These are phyloP conservation scores for Tenrec ecaudatus DNA, from an alignment of 2,113 vertebrate genomes.

Conservation along the genomic window DNA sequence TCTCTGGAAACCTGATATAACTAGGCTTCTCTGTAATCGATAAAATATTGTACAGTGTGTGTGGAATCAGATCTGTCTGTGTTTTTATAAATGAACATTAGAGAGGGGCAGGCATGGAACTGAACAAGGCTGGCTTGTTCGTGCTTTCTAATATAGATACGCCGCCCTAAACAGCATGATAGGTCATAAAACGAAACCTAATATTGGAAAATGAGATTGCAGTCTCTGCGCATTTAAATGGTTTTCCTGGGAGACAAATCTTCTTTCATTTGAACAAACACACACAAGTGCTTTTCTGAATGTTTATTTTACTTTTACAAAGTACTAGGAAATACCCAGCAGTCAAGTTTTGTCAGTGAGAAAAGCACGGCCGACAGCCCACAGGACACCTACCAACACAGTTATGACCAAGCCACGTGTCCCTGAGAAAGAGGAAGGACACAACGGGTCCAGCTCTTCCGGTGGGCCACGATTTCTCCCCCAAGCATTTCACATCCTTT, in stretches of 20 bases:
- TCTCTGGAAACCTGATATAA: slow-evolving; percentile 78
- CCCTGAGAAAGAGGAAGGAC: not conserved
- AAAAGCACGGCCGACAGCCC: not conserved
- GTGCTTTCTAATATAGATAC: slow-evolving; percentile 78
- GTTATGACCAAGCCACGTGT: not conserved
- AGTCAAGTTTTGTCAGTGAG: not conserved
- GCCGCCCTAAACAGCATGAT: slow-evolving; percentile 75
- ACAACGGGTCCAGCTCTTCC: not conserved
- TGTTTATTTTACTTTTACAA: slow-evolving; percentile 5
- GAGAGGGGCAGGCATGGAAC: slow-evolving; percentile 54
- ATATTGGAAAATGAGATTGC: slow-evolving; percentile 75
- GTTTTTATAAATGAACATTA: slow-evolving; percentile 81
- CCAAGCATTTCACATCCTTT: not conserved
- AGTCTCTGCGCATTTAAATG: slow-evolving; percentile 58
- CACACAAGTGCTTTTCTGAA: slow-evolving; percentile 53
- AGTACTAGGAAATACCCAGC: slow-evolving; percentile 45
- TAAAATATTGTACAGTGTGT: slow-evolving; percentile 79
- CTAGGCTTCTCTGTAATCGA: slow-evolving; percentile 75
- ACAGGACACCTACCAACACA: not conserved
- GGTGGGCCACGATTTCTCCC: not conserved
- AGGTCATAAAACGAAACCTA: slow-evolving; percentile 77
- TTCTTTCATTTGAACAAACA: slow-evolving; percentile 77
- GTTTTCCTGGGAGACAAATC: slow-evolving; percentile 83
- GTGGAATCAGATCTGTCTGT: slow-evolving; percentile 80
- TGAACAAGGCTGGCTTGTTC: slow-evolving; percentile 79